Base-by-base conservation (phyloP, 1,140 invertebrate genomes). In the Chelonus insularis region DNA sequence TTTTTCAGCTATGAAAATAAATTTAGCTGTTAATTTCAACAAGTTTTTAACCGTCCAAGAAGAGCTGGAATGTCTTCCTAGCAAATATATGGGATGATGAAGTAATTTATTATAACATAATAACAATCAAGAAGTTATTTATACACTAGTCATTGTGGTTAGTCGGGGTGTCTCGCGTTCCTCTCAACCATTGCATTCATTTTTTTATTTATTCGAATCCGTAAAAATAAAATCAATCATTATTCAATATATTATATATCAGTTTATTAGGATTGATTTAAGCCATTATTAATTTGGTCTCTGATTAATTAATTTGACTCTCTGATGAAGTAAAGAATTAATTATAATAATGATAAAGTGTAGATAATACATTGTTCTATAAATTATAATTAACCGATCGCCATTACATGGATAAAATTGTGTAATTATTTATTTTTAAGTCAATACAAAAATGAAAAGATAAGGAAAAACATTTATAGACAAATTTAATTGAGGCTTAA, bases 381-480 rank as follows among this genome's bases (percentile, higher is more conserved):
- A n/a, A n/a, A n/a, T n/a, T n/a, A n/a, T n/a, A n/a, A n/a, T n/a
- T n/a, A n/a, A n/a, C n/a, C n/a, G n/a, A n/a, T n/a, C n/a, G n/a
- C n/a, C n/a, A n/a, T n/a, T n/a, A n/a, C n/a, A n/a, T n/a, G n/a
- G n/a, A n/a, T n/a, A n/a, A n/a, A n/a, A n/a, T n/a, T n/a, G n/a
- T n/a, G n/a, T n/a, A n/a, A n/a, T n/a, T n/a, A n/a, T n/a, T n/a
- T n/a, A n/a, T n/a, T n/a, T n/a, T n/a, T n/a, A n/a, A n/a, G n/a
- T n/a, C n/a, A 67, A 68, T 72, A 72, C 14, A 45, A 67, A 68
- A 74, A 72, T 72, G 72, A 72, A 78, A 79, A 77, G 72, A 73
- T 72, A 59, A 62, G 64, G 68, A 67, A 63, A 62, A 63, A 43
- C 25, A 32, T 65, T 59, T 60, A 54, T 65, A 57, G 56, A 60